Evolutionary conservation across 2,797 vertebrate genomes (phyloP), one percentile per base, ranked within the genome.

Genomic region (Antrozous pallidus): DNA sequence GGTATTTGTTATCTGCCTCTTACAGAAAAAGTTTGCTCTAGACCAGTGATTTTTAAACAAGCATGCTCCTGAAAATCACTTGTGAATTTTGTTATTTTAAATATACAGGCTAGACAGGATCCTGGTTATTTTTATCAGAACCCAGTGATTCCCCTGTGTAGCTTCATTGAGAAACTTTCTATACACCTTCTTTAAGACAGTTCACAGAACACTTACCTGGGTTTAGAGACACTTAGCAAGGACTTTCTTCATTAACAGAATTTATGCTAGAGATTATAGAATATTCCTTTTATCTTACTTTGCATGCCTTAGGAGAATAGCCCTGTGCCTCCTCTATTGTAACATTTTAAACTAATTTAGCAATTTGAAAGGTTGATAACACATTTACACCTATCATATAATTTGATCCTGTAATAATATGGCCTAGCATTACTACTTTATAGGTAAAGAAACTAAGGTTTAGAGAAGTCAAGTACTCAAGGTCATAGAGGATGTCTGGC

Each of bases 401-500:
- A 94, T 82, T 94, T 93, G 58, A 89, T 92, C 47, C 70, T 73
- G 71, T 61, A 90, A 70, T 82, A 92, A 65, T 80, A 79, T 42
- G 36, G 7, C 78, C 36, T 86, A 81, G 86, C 95, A 93, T 94
- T 85, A 91, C 75, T 94, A 47, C 70, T 81, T 86, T 77, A 86
- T 49, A 95, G 67, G 84, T 56, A 63, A 86, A 93, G 54, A 94
- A 94, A 83, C 67, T 69, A 20, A 87, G 70, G 33, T 92, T 92
- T 90, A 88, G n/a, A 94, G 38, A 92, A 82, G 81, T 85, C 56
- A 94, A 75, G 45, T n/a, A 38, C 36, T 96, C 77, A 92, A 74
- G 69, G 91, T 84, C 90, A 90, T 16, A 71, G 3, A 87, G n/a
- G 49, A 17, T 56, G 81, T 94, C 51, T 90, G 58, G 71, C 18